These are phyloP conservation scores for Drosophila sulfurigaster DNA, from an alignment of 1,140 invertebrate species.

Conservation along the genomic window DNA sequence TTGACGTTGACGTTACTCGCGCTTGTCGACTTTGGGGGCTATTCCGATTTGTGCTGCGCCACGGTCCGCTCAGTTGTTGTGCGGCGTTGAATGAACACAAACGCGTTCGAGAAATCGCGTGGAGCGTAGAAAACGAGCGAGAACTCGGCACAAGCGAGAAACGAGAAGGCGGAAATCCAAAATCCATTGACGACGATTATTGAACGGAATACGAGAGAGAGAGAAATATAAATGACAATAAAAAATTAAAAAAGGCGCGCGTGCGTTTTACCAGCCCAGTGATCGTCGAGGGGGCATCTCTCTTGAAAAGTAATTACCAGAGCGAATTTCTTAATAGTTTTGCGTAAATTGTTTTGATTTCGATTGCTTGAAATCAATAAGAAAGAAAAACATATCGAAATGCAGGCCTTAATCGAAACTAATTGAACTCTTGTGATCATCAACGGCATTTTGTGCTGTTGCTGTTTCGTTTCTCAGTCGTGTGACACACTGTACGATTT, in stretches of 20 bases:
- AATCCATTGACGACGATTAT: constrained; percentile 14
- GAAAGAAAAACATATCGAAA: constrained; percentile 21
- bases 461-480: constrained; percentile 40
- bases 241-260: constrained; percentile 49
- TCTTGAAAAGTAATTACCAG: constrained; percentile 61
- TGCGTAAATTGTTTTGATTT: constrained; percentile 81
- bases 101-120: constrained; percentile 62
- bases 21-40: constrained; percentile 47
- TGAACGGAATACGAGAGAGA: neutral
- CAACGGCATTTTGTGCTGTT: constrained; percentile 21
- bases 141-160: constrained; percentile 8
- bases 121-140: constrained; percentile 28
- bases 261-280: constrained; percentile 58
- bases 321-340: constrained; percentile 55
- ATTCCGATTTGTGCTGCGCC: constrained; percentile 53
- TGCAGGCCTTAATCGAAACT: constrained; percentile 64
- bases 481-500: constrained; percentile 49
- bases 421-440: constrained; percentile 71
- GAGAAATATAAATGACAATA: too few relatives aligned
- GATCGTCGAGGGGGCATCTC: constrained; percentile 23
- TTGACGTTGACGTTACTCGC: constrained; percentile 43
- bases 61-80: constrained; percentile 69
- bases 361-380: constrained; percentile 74
- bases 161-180: constrained; percentile 20
- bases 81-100: constrained; percentile 68